Evolutionary conservation across 2,797 vertebrate genomes (phyloP), one percentile per base, ranked within the genome.

Genomic region (Myotis planiceps): DNA sequence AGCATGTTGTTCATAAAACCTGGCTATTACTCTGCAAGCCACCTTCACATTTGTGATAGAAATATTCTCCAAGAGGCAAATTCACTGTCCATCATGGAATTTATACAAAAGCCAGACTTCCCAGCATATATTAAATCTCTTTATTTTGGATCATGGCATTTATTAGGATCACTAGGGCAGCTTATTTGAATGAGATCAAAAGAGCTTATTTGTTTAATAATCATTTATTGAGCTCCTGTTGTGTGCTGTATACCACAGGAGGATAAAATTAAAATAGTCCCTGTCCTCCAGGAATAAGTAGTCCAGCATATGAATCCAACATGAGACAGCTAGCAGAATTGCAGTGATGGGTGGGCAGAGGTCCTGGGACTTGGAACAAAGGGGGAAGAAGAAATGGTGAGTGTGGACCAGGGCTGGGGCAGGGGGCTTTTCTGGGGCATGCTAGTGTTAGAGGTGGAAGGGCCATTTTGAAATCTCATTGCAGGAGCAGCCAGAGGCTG

Each of bases 141-240:
- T 85, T 92, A 32, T 85, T 95, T 87, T 45, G 16, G 19, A 87
- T 79, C 49, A 4, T 85, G 32, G 6, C 32, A 47, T 78, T 92
- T 83, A 53, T 37, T 32, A 82, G n/a, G 37, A 63, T 55, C 72
- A 65, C n/a, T 32, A 16, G 34, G 37, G 29, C 32, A 80, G 65
- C 23, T 92, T 90, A 55, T 79, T 58, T 82, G 68, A 82, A 39
- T n/a, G 49, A 92, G 53, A 82, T 39, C 47, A 53, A 76, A 32
- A 51, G 19, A 87, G 5, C 47, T 90, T 78, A 83, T n/a, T 83
- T 79, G 49, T 29, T 92, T 83, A 86, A 21, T 71, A 92, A 69
- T 68, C n/a, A 68, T 69, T 75, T 58, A 9, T 69, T 88, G 45
- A 81, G 58, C 13, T 51, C 32, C 51, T 75, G 16, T 34, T 72